A percentile compares a stretch with the other conserved stretches of the same genome.
Evolutionary conservation across 2,888 invertebrate genomes (phyloP).

Genomic region (Anaspis maculata): DNA sequence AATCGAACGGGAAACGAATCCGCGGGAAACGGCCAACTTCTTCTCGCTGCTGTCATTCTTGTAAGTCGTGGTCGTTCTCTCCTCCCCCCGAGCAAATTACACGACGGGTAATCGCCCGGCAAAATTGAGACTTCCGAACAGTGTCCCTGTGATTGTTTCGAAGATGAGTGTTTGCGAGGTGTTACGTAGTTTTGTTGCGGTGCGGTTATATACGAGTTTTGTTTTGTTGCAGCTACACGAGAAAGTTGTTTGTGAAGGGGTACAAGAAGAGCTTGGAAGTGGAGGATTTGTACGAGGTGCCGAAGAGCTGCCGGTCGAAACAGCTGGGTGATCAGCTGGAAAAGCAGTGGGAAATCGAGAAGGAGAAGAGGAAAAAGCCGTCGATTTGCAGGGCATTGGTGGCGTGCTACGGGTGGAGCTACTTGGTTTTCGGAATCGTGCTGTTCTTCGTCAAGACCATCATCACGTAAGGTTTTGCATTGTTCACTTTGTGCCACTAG

Average conservation of each 20-base stretch:
- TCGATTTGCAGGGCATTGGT: slow-evolving; percentile 21
- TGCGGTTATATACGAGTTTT: neutral
- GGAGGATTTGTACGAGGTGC: slow-evolving; percentile 50
- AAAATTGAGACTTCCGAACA: no score
- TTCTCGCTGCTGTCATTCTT: slow-evolving; percentile 4
- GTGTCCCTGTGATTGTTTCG: no score
- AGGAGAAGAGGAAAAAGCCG: slow-evolving; percentile 17
- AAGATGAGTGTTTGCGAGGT: no score
- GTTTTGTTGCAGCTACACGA: slow-evolving; percentile 54
- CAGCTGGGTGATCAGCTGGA: slow-evolving; percentile 30
- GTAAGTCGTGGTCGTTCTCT: slow-evolving; percentile 3
- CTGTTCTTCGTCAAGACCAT: slow-evolving; percentile 16
- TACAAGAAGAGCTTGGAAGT: slow-evolving; percentile 56
- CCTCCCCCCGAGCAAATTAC: no score
- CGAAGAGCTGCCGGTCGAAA: slow-evolving; percentile 36
- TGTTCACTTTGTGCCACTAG: neutral
- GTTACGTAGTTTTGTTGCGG: no score
- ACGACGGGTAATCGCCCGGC: no score
- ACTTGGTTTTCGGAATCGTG: slow-evolving; percentile 18
- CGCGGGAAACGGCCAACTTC: slow-evolving; percentile 3
- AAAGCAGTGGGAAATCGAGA: slow-evolving; percentile 24
- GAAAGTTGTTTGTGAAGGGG: slow-evolving; percentile 52
- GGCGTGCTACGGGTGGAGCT: slow-evolving; percentile 21
- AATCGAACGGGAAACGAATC: neutral
- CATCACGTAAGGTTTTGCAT: slow-evolving; percentile 16